A percentile compares a stretch with the other conserved stretches of the same genome.
Evolutionary conservation across 2,797 vertebrate genomes (phyloP).

Genomic region (Rhynchotus rufescens): DNA sequence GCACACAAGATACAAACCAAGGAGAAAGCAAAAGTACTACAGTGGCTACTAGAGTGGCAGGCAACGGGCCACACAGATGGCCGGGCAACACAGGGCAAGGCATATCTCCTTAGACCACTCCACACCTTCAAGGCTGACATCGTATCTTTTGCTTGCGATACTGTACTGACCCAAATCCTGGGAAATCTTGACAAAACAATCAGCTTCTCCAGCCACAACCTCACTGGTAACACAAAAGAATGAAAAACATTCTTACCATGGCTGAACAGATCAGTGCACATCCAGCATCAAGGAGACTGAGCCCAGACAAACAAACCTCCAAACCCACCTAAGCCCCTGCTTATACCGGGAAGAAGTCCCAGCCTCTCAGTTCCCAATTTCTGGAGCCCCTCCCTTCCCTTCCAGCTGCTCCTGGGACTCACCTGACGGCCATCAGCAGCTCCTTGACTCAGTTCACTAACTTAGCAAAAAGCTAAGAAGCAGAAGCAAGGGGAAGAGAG

Average conservation of each 20-base stretch:
- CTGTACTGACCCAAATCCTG: background rate
- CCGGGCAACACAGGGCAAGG: rapidly evolving
- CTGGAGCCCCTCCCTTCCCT: background rate
- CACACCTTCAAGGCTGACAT: background rate
- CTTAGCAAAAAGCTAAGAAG: background rate
- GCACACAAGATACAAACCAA: background rate
- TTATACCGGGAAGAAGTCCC: background rate
- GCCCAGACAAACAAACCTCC: rapidly evolving
- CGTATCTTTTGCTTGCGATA: background rate
- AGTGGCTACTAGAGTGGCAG: rapidly evolving
- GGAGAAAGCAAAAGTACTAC: rapidly evolving
- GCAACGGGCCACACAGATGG: background rate
- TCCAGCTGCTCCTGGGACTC: background rate
- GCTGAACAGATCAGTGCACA: no score
- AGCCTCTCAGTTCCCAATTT: background rate
- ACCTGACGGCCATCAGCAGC: background rate
- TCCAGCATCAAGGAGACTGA: background rate
- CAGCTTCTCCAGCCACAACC: background rate
- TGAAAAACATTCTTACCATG: rapidly evolving
- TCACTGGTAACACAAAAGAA: background rate
- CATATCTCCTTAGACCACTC: background rate
- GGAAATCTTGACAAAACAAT: background rate
- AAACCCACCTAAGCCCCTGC: rapidly evolving
- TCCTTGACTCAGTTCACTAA: background rate
- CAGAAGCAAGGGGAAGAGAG: background rate